phyloP scores from a whole-genome alignment of 2,797 vertebrate species.

The Dicrostonyx torquatus region DNA sequence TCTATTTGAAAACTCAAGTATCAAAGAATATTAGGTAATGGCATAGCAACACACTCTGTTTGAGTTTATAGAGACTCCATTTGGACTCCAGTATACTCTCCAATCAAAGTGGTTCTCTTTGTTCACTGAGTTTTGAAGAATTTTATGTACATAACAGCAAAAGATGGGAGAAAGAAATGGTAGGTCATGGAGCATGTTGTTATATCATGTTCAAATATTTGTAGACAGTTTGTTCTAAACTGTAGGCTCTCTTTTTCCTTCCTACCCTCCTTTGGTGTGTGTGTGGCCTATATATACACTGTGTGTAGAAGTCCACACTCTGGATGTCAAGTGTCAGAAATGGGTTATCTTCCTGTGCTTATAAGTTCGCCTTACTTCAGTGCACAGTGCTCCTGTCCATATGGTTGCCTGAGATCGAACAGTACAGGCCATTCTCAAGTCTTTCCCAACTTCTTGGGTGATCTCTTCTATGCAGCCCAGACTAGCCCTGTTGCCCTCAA shows the following conservation, averaged over 20 bases:
- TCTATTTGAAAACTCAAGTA: constrained; percentile 60
- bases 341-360: not conserved
- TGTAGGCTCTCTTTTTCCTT: constrained; percentile 11
- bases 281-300: not conserved
- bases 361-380: not conserved
- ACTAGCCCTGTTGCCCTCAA: not conserved
- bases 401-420: not conserved
- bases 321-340: not conserved
- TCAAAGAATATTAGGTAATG: constrained; percentile 47
- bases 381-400: not conserved
- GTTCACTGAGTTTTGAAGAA: constrained; percentile 68
- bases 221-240: not conserved
- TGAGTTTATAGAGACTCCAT: constrained; percentile 47
- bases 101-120: constrained; percentile 62
- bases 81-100: constrained; percentile 62
- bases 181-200: constrained; percentile 75
- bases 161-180: constrained; percentile 82
- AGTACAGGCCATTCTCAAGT: constrained; percentile 15
- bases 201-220: constrained; percentile 41
- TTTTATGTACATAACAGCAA: constrained; percentile 29
- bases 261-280: not conserved
- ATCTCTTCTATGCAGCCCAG: not conserved
- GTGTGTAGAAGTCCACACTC: not conserved
- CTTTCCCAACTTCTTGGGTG: not conserved
- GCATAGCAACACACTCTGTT: constrained; percentile 34